Base-by-base conservation (phyloP, 2,888 invertebrate genomes). In the Ochropleura plecta region DNA sequence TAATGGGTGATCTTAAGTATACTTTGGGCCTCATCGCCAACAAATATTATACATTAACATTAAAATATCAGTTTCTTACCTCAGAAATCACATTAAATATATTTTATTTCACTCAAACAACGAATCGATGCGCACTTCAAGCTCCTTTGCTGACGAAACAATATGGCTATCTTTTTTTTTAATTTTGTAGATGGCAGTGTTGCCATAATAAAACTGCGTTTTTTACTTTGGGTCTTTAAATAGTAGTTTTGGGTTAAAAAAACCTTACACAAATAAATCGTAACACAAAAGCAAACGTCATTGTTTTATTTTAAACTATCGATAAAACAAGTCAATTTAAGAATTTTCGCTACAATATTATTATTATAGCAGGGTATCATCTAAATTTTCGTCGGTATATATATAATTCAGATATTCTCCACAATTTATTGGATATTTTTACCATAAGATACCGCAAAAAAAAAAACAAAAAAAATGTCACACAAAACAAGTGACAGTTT, bases 201-300 rank as follows among this genome's bases (percentile, higher is more conserved):
- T n/a, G n/a, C n/a, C n/a, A n/a, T n/a, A n/a, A n/a, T n/a, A n/a
- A n/a, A n/a, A n/a, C n/a, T n/a, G n/a, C n/a, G n/a, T n/a, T n/a
- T n/a, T n/a, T n/a, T n/a, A n/a, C n/a, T n/a, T n/a, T n/a, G n/a
- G n/a, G n/a, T n/a, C 44, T 75, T 53, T 70, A 75, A 75, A 70
- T 70, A 70, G 65, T 66, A 66, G 60, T 14, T 70, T 76, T 75
- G 64, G 66, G 65, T 9, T 75, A 70, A 75, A 75, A 76, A 66
- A 49, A 66, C 75, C 70, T 75, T 62, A 70, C 70, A 75, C 75
- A 75, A 75, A 66, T 70, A 70, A 75, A 75, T 70, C 66, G 42
- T 70, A 70, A 75, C 75, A 70, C 75, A 70, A 76, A 70, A 76
- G 75, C 64, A 77, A 78, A 51, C 72, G 59, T 4, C 77, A 67